Evolutionary conservation across 2,797 vertebrate species (phyloP).

Genomic region (Petrocephalus schoutedeni): DNA sequence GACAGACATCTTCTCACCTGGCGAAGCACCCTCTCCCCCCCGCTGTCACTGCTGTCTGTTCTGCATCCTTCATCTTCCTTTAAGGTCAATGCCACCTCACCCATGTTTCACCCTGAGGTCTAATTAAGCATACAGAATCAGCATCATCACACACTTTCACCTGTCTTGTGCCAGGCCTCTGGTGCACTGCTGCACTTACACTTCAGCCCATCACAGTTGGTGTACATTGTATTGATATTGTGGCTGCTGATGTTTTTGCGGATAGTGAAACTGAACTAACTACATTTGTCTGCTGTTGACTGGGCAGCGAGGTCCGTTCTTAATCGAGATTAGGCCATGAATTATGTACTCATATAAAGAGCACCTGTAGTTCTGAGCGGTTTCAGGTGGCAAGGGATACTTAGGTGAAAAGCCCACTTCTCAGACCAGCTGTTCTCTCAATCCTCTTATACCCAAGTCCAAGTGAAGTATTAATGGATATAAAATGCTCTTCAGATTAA

Average conservation of each 20-base stretch:
- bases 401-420: constrained; percentile 36
- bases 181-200: neutral
- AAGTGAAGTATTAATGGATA: constrained; percentile 39
- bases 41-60: constrained; percentile 37
- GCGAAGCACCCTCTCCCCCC: constrained; percentile 33
- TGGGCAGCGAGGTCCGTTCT: neutral
- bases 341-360: constrained; percentile 38
- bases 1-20: constrained; percentile 34
- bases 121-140: constrained; percentile 22
- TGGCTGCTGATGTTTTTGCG: neutral
- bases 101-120: constrained; percentile 34
- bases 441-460: constrained; percentile 37
- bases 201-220: neutral
- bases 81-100: constrained; percentile 41
- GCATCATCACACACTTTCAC: neutral
- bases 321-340: constrained; percentile 33
- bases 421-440: constrained; percentile 38
- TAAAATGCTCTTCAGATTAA: constrained; percentile 39
- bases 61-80: constrained; percentile 36
- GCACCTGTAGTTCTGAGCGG: constrained; percentile 27
- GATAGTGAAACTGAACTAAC: neutral
- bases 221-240: neutral
- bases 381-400: constrained; percentile 32
- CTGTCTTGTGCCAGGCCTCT: neutral
- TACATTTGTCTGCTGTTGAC: neutral